Evolutionary conservation across 2,888 invertebrate species (phyloP).

Genomic region (Drosophila longiperda): DNA sequence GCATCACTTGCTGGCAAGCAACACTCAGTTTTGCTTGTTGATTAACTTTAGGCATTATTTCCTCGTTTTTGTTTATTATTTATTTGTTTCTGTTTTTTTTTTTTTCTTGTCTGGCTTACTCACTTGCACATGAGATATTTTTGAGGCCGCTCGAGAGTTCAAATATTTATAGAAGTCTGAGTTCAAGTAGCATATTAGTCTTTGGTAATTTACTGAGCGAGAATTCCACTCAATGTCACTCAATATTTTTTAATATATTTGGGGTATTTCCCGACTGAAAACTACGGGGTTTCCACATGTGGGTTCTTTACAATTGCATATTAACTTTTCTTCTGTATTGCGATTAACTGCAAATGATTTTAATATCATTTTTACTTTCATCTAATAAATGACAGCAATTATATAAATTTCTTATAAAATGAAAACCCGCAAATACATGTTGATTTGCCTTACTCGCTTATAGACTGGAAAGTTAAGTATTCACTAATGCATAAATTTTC

Average conservation of each 20-base stretch:
- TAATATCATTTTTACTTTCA: neutral
- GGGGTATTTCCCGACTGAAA: neutral
- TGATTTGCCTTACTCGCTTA: neutral
- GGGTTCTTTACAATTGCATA: neutral
- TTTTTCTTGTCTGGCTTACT: neutral
- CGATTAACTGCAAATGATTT: neutral
- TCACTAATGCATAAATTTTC: neutral
- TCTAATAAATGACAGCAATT: neutral
- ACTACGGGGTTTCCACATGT: neutral
- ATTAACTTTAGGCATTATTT: slow-evolving; percentile 12
- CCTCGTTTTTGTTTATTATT: neutral
- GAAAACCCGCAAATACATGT: neutral
- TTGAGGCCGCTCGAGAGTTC: slow-evolving; percentile 14
- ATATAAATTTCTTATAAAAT: neutral
- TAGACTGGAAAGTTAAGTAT: slow-evolving; percentile 1
- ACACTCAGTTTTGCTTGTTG: slow-evolving; percentile 1
- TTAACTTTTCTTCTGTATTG: neutral
- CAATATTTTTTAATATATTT: neutral
- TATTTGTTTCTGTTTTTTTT: neutral
- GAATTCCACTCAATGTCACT: neutral
- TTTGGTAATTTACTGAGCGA: neutral
- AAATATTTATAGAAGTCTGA: neutral
- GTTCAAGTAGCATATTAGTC: neutral
- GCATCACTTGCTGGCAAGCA: slow-evolving; percentile 23
- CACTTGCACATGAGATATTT: neutral